Percentiles rank a stretch among this genome's conserved stretches.
These are phyloP conservation scores for Synergus itoensis DNA, from an alignment of 2,888 invertebrate species.

Conservation along the genomic window DNA sequence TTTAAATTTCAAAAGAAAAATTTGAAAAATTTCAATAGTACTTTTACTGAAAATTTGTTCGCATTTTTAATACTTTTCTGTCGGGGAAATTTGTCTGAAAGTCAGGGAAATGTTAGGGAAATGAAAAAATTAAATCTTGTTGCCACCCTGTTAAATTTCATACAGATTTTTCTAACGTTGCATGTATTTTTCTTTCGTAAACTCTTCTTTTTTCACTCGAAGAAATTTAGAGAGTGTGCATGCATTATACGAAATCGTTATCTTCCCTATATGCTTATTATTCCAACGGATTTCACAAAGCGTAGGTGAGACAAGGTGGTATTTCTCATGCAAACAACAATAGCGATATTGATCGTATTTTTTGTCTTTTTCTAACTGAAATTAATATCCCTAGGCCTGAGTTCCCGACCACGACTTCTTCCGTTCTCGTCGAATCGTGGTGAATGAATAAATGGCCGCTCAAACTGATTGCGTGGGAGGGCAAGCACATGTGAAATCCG, in stretches of 20 bases:
- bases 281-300: not conserved
- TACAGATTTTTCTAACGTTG: too few species aligned
- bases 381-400: not conserved
- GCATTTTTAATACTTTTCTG: too few species aligned
- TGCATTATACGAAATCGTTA: not conserved
- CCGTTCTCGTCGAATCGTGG: not conserved
- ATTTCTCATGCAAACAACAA: constrained; percentile 6
- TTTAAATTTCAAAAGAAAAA: too few species aligned
- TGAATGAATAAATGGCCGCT: constrained; percentile 25
- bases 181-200: too few species aligned
- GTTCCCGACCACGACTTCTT: constrained; percentile 8
- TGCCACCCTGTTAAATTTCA: too few species aligned
- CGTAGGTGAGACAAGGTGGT: not conserved
- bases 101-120: too few species aligned
- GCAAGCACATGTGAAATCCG: not conserved
- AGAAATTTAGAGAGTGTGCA: too few species aligned
- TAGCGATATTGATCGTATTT: not conserved
- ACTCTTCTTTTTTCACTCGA: too few species aligned
- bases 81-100: too few species aligned
- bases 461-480: constrained; percentile 29
- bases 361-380: not conserved
- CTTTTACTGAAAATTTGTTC: too few species aligned
- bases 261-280: not conserved
- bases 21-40: too few species aligned
- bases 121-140: too few species aligned